Evolutionary conservation across 35 echinoderm and acorn worm species (phyloP).

Genomic region (Apostichopus parvimensis): DNA sequence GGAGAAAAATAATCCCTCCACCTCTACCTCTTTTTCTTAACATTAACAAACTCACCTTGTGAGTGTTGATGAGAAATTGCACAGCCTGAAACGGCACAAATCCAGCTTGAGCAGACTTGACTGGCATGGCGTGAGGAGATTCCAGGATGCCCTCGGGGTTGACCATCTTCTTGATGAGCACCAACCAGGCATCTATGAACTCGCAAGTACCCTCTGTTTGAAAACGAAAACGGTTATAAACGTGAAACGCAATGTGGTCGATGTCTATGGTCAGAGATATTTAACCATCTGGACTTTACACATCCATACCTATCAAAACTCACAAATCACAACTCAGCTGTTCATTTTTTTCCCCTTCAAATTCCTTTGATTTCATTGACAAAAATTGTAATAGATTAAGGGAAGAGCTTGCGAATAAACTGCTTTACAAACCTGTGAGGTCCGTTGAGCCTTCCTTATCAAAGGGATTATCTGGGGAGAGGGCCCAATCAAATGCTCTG

Average conservation of each 20-base stretch:
- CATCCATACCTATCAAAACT: too few species aligned
- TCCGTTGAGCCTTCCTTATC: slow-evolving; percentile 44
- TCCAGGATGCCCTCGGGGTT: slow-evolving; percentile 85
- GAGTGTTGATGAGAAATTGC: slow-evolving; percentile 97
- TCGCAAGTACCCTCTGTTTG: slow-evolving; percentile 87
- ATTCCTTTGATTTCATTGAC: too few species aligned
- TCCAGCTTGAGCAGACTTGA: slow-evolving; percentile 63
- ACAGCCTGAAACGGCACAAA: slow-evolving; percentile 90
- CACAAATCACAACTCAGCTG: too few species aligned
- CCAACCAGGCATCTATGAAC: slow-evolving; percentile 96
- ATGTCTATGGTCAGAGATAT: too few species aligned
- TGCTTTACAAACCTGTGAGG: slow-evolving; percentile 39
- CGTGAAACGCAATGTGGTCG: too few species aligned
- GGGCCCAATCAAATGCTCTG: slow-evolving; percentile 94
- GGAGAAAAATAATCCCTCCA: too few species aligned
- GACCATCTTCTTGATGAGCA: slow-evolving; percentile 93
- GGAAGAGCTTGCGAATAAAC: too few species aligned
- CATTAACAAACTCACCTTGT: slow-evolving; percentile 70
- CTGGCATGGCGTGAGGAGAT: slow-evolving; percentile 86
- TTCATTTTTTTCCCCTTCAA: too few species aligned
- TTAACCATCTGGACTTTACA: too few species aligned
- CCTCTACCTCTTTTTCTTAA: not conserved
- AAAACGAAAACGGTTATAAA: not conserved
- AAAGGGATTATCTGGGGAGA: slow-evolving; percentile 54
- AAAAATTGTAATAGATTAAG: too few species aligned